These are phyloP conservation scores for Pseudorhiza aurosa DNA, from an alignment of 30 jellyfish, hydroid and myxozoan species.

Conservation along the genomic window DNA sequence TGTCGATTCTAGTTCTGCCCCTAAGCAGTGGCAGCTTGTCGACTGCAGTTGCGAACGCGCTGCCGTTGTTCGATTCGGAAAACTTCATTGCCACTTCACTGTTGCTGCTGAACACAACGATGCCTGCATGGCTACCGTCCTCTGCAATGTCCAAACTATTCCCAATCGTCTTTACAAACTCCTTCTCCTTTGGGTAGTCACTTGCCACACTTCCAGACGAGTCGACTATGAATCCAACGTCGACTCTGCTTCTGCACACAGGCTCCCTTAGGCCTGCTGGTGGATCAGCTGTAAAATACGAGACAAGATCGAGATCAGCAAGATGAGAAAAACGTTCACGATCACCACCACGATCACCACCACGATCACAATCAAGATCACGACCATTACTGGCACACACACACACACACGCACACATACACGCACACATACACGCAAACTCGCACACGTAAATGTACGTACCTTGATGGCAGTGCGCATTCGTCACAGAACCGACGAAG, in stretches of 20 bases:
- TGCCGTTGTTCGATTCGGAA: constrained; percentile 29
- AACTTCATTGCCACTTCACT: constrained; percentile 37
- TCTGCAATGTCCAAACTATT: constrained; percentile 14
- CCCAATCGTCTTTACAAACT: constrained; percentile 47
- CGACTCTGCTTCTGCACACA: constrained; percentile 42
- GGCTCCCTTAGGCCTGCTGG: background rate
- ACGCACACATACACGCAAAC: too few species aligned
- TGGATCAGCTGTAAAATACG: constrained; percentile 33
- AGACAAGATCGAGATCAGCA: too few species aligned
- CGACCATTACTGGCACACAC: too few species aligned
- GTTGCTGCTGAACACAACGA: constrained; percentile 45
- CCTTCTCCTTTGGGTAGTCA: constrained; percentile 42
- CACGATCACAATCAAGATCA: too few species aligned
- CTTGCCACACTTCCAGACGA: constrained; percentile 59
- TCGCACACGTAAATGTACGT: constrained; percentile 16
- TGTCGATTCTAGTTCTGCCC: constrained; percentile 50
- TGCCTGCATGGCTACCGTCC: constrained; percentile 62
- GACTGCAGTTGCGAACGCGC: constrained; percentile 35
- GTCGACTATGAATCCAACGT: constrained; percentile 65
- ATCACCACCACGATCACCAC: too few species aligned
- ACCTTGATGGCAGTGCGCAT: constrained; percentile 48
- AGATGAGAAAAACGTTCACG: too few species aligned
- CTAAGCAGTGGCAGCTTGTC: constrained; percentile 66
- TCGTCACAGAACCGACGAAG: constrained; percentile 41
- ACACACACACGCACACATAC: constrained; percentile 25